Evolutionary conservation across 2,113 vertebrate species (phyloP).

Genomic region (Entelurus aequoreus): DNA sequence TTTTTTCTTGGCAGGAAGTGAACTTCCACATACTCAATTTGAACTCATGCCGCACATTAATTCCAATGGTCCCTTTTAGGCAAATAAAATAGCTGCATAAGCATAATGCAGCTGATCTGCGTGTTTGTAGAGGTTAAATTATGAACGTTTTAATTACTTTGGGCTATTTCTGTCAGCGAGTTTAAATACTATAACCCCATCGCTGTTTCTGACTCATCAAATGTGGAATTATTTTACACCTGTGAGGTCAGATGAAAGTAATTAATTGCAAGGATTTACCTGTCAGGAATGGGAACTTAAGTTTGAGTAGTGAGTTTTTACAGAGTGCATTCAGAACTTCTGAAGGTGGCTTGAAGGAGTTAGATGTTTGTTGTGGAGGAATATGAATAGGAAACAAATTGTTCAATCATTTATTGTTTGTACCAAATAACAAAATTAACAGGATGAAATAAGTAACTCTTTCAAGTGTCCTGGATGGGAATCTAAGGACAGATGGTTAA

Average conservation of each 20-base stretch:
- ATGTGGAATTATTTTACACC: conserved; percentile 37
- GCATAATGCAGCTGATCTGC: neutral
- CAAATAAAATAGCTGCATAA: neutral
- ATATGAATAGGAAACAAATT: too few relatives aligned
- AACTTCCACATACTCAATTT: neutral
- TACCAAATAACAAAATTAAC: too few relatives aligned
- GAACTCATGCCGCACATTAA: neutral
- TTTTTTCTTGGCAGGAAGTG: conserved; percentile 2
- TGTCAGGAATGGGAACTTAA: conserved; percentile 23
- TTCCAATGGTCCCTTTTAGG: neutral
- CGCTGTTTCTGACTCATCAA: conserved; percentile 16
- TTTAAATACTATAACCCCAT: conserved; percentile 10
- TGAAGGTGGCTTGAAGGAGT: neutral
- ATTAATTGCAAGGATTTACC: conserved; percentile 42
- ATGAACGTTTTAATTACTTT: conserved; percentile 24
- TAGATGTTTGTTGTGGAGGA: too few relatives aligned
- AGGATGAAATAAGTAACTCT: too few relatives aligned
- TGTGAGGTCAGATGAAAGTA: conserved; percentile 40
- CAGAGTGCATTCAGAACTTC: conserved; percentile 12
- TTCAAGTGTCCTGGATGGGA: too few relatives aligned
- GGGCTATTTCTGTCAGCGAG: conserved; percentile 29
- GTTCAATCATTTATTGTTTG: too few relatives aligned
- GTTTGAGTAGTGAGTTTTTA: conserved; percentile 33
- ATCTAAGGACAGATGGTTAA: too few relatives aligned
- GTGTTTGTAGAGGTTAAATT: conserved; percentile 1